A percentile compares a stretch with the other conserved stretches of the same genome.
phyloP scores from a whole-genome alignment of 2,888 invertebrate species.

The Lottia scabra region DNA sequence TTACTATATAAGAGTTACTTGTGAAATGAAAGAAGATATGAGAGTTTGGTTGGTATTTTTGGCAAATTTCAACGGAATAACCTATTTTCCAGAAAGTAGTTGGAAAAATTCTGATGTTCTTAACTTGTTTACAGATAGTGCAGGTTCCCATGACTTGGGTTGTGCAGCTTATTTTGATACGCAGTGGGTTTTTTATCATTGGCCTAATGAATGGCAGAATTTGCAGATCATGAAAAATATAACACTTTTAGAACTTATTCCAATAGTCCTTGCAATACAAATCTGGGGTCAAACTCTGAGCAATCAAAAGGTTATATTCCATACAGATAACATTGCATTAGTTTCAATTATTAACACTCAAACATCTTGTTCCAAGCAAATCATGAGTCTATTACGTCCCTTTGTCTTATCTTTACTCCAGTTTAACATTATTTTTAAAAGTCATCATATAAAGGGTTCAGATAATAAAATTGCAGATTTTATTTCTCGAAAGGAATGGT shows the following conservation, averaged over 20 bases:
- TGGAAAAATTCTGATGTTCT: not conserved
- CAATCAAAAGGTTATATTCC: conserved; percentile 8
- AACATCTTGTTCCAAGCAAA: not conserved
- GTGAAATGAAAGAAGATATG: not conserved
- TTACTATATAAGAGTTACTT: not conserved
- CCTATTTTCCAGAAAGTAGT: not conserved
- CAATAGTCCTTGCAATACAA: conserved; percentile 2
- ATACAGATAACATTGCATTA: conserved; percentile 12
- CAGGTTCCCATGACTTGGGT: not conserved
- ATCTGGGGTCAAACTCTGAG: not conserved
- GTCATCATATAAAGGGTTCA: conserved; percentile 5
- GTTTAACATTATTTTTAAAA: conserved; percentile 7
- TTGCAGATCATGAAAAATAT: conserved; percentile 8
- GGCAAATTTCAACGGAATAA: not conserved
- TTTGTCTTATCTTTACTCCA: conserved; percentile 8
- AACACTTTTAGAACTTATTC: conserved; percentile 15
- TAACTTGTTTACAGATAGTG: conserved; percentile 8
- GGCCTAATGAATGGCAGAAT: conserved; percentile 6
- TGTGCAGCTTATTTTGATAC: conserved; percentile 13
- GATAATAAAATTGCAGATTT: conserved; percentile 9
- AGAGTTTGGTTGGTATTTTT: not conserved
- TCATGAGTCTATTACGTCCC: conserved; percentile 16
- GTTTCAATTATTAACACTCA: conserved; percentile 13
- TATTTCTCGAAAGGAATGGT: conserved; percentile 21
- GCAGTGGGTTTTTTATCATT: conserved; percentile 6